These are phyloP conservation scores for Clanis bilineata DNA, from an alignment of 2,888 invertebrate genomes.

Conservation along the genomic window DNA sequence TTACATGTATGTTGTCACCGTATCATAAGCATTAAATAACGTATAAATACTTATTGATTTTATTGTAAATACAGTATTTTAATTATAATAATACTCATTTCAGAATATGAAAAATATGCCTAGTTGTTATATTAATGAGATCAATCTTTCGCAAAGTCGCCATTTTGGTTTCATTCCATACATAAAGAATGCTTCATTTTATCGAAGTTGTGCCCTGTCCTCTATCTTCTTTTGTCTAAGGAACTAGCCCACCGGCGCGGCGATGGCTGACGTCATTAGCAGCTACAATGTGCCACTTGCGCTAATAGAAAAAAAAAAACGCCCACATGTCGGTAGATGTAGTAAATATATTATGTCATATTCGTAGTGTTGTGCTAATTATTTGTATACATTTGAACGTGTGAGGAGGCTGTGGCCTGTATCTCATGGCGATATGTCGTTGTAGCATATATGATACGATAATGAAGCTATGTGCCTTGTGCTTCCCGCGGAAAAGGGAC, in stretches of 20 bases:
- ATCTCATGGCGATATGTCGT: neutral
- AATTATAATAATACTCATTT: too few species aligned
- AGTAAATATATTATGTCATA: constrained; percentile 12
- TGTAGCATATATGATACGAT: neutral
- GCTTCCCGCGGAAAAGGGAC: constrained; percentile 5
- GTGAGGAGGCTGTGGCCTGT: neutral
- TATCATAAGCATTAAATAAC: too few species aligned
- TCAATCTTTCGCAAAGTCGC: too few species aligned
- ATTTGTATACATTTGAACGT: constrained; percentile 1
- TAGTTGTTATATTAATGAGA: too few species aligned
- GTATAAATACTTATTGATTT: too few species aligned
- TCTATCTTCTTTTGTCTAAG: too few species aligned
- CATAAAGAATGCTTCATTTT: too few species aligned
- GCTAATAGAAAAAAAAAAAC: constrained; percentile 18
- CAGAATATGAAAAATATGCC: too few species aligned
- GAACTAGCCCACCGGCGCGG: neutral
- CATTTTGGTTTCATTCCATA: too few species aligned
- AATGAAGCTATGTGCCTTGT: constrained; percentile 7
- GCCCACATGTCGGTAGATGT: constrained; percentile 13
- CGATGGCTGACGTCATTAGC: constrained; percentile 3
- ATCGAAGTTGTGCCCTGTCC: neutral
- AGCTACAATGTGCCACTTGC: constrained; percentile 7
- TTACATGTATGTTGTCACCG: too few species aligned
- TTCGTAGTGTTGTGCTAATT: constrained; percentile 4
- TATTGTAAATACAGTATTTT: too few species aligned